A percentile compares a stretch with the other conserved stretches of the same genome.
Evolutionary conservation across 2,113 vertebrate genomes (phyloP).

Genomic region (Meleagris gallopavo): DNA sequence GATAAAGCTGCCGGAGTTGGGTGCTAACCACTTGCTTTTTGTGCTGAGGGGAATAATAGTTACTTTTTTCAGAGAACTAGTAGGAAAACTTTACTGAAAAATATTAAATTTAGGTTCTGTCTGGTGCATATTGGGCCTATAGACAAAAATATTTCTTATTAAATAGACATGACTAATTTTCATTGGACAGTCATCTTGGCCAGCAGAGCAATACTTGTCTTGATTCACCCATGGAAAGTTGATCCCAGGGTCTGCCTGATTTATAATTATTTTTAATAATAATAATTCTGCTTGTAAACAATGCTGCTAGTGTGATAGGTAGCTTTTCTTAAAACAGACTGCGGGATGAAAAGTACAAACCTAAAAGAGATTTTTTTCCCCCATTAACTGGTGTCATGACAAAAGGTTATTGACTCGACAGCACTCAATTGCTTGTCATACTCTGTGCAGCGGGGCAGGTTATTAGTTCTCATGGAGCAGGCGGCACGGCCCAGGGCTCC

Average conservation of each 20-base stretch:
- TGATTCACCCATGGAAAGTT: neutral
- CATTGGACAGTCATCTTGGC: neutral
- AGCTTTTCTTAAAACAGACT: neutral
- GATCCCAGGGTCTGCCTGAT: neutral
- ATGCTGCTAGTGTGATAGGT: neutral
- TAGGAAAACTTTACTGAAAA: neutral
- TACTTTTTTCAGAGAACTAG: neutral
- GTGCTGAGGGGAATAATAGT: neutral
- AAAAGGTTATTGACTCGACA: slow-evolving; percentile 50
- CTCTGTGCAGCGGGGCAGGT: neutral
- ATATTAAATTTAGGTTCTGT: neutral
- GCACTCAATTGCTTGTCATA: slow-evolving; percentile 44
- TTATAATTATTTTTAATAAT: too few relatives aligned
- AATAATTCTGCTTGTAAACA: neutral
- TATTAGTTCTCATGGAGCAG: neutral
- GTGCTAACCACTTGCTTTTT: neutral
- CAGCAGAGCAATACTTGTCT: neutral
- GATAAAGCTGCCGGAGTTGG: neutral
- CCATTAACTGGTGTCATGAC: slow-evolving; percentile 18
- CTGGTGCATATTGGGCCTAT: neutral
- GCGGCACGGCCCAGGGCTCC: neutral
- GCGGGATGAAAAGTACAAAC: neutral
- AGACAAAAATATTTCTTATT: neutral
- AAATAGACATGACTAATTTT: neutral
- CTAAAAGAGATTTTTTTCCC: neutral